Conservation (phyloP, 2,797 vertebrate genomes). For the Cryptoprocta ferox region DNA sequence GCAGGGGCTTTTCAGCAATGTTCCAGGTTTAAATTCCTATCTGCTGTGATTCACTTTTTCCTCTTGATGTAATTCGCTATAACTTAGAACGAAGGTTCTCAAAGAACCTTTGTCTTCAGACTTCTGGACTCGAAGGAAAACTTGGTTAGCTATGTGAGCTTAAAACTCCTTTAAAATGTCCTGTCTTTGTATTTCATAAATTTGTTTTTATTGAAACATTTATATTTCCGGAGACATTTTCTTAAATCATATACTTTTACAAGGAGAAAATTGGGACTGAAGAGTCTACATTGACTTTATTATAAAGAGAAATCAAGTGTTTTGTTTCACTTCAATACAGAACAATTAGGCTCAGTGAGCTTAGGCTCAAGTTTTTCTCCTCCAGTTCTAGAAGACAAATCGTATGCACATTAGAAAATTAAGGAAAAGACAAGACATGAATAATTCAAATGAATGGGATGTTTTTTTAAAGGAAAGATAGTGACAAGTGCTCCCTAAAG, state of each 20-base stretch:
- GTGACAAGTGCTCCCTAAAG: constrained; percentile 36
- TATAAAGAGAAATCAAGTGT: constrained; percentile 63
- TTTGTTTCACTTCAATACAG: constrained; percentile 56
- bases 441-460: constrained; percentile 44
- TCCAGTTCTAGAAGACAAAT: constrained; percentile 49
- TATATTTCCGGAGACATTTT: constrained; percentile 57
- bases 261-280: constrained; percentile 39
- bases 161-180: constrained; percentile 73
- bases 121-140: constrained; percentile 79
- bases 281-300: constrained; percentile 59
- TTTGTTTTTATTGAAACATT: constrained; percentile 64
- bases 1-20: neutral
- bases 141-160: constrained; percentile 74
- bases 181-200: constrained; percentile 50
- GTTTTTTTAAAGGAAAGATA: neutral
- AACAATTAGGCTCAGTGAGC: constrained; percentile 31
- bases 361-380: constrained; percentile 38
- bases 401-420: constrained; percentile 35
- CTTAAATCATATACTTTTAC: constrained; percentile 55
- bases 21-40: constrained; percentile 64
- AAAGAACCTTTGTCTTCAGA: constrained; percentile 83
- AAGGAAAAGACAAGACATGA: constrained; percentile 52
- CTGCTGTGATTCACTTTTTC: constrained; percentile 75
- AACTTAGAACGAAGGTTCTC: constrained; percentile 77
- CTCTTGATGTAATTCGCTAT: constrained; percentile 74